Evolutionary conservation across 2,113 vertebrate species (phyloP).

Genomic region (Paracanthobrama guichenoti): DNA sequence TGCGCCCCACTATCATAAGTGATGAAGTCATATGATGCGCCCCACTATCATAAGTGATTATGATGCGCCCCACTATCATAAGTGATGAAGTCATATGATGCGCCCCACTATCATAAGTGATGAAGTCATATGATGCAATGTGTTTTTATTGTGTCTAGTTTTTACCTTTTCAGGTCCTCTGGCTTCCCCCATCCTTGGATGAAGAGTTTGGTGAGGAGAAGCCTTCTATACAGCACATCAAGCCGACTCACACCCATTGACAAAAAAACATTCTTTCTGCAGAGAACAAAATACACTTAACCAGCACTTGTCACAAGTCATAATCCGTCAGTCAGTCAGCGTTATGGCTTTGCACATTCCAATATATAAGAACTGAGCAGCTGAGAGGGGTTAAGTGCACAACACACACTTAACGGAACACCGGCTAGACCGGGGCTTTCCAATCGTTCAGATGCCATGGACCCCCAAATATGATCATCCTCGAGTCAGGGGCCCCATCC

Average conservation of each 20-base stretch:
- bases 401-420: not conserved
- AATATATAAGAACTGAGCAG: not conserved
- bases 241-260: conserved; percentile 95
- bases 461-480: no score
- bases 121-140: not conserved
- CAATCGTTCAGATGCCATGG: no score
- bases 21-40: not conserved
- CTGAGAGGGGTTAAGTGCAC: not conserved
- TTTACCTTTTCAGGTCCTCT: conserved; percentile 91
- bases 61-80: no score
- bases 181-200: conserved; percentile 98
- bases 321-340: not conserved
- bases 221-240: conserved; percentile 91
- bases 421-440: no score
- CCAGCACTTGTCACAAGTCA: not conserved
- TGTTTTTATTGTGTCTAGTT: not conserved
- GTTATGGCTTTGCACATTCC: not conserved
- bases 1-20: no score
- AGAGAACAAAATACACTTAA: conserved; percentile 42
- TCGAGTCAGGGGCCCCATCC: no score
- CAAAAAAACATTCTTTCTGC: conserved; percentile 74
- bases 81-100: not conserved
- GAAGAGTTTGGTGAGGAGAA: conserved; percentile 96
- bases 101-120: not conserved
- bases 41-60: no score